Evolutionary conservation across 2,888 invertebrate genomes (phyloP).

Genomic region (Lycia hirtaria): DNA sequence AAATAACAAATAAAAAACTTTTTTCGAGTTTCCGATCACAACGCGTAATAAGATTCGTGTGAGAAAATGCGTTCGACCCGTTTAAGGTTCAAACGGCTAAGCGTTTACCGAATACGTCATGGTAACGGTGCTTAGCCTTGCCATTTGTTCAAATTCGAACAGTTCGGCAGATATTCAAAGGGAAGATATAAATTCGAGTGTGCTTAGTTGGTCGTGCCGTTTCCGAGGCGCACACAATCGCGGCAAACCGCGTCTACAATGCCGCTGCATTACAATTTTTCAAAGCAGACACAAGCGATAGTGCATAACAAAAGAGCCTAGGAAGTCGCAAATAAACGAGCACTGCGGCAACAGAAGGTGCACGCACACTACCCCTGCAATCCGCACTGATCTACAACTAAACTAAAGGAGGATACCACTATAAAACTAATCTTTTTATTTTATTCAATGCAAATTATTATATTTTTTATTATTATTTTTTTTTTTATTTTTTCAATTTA

Average conservation of each 20-base stretch:
- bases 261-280: conserved; percentile 82
- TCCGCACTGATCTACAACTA: conserved; percentile 47
- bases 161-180: conserved; percentile 29
- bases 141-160: conserved; percentile 23
- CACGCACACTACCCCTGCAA: conserved; percentile 59
- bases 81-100: no score
- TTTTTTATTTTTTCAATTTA: no score
- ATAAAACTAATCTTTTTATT: conserved; percentile 1
- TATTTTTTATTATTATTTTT: no score
- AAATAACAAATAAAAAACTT: no score
- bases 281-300: conserved; percentile 81
- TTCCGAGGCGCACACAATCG: conserved; percentile 66
- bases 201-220: conserved; percentile 49
- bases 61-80: no score
- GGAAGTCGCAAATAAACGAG: conserved; percentile 83
- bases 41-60: no score
- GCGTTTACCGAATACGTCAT: neutral
- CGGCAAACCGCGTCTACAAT: conserved; percentile 73
- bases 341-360: conserved; percentile 71
- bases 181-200: conserved; percentile 57
- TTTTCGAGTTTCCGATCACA: no score
- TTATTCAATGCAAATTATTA: neutral
- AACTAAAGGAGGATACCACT: conserved; percentile 28
- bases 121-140: neutral
- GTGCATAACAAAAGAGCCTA: conserved; percentile 81